Base-by-base conservation (phyloP, 1,140 invertebrate species). In the Aradophagus sp. region DNA sequence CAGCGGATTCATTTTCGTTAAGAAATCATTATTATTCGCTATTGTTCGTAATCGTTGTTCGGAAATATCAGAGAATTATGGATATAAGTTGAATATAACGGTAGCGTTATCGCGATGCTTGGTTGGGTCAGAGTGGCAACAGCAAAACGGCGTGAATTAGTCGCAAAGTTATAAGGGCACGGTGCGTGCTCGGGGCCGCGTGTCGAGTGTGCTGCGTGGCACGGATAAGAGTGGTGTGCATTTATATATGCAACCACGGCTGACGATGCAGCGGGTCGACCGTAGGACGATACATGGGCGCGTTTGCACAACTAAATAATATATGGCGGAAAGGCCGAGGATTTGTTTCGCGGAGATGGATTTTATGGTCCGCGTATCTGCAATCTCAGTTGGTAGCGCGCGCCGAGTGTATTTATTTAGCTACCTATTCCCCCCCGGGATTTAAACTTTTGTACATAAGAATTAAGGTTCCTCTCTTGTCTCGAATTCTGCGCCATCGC, bases 311-410 rank as follows among this genome's bases (percentile, higher is more conserved):
- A 44, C 62, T 66, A 66, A 66, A 66, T 66, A 66, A 66, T 66
- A 66, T 56, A 66, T 58, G 31, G 45, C 36, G 52, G 29, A 58
- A 44, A 58, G 52, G 36, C 36, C 32, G 53, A 12, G 53, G 63
- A 67, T 67, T 50, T 67, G 53, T 59, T 67, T 58, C 34, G 23
- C 45, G 31, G 63, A 31, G 42, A 53, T 58, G 58, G 56, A 70
- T 78, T 79, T 79, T 77, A 78, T 78, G 62, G 70, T 66, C 73
- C 44, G 75, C 67, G 56, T 75, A 73, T 67, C 71, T 63, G 70
- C 73, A 77, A 77, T 75, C 77, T 68, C 48, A 44, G 73, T 65
- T 58, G 62, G 65, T 58, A 56, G 66, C 66, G 27, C 67, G 53
- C 68, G 48, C 53, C 53, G 53, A 58, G 44, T 67, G 45, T 67